Evolutionary conservation across 2,113 vertebrate species (phyloP), one percentile per base, ranked within the genome.

Genomic region (Odocoileus virginianus): DNA sequence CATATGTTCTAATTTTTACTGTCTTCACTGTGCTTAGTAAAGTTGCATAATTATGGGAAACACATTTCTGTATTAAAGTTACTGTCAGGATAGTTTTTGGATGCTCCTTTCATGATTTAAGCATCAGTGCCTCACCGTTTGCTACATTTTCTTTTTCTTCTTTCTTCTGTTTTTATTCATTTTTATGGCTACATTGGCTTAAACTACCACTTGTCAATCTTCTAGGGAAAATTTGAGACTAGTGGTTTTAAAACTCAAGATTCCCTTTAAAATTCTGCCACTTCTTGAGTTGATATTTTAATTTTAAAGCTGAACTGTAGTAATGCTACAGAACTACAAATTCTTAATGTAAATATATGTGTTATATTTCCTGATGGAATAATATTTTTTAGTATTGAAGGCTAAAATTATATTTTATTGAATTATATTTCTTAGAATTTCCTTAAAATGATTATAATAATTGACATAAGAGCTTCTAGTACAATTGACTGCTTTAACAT

Each of bases 331-430:
- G 76, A 96, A 91, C 45, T 87, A 67, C 97, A 76, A 97, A 88
- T 79, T 96, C 50, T 97, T 95, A 86, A 96, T 87, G 85, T 98
- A 91, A 97, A 87, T 95, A 64, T 92, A 89, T 96, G 23, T 79
- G 21, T 74, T 86, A 54, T 1, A 90, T 1, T 89, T 95, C 23
- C 79, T 94, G 76, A 45, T 74, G 84, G 67, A 78, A 45, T 89
- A 55, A 86, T 78, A 19, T 88, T 61, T 95, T 97, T 97, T 90
- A 87, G 19, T 52, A 36, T 95, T 96, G 33, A 96, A 93, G 58
- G 21, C 85, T 91, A 74, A 89, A 91, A 57, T 91, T 94, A 43
- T 97, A 57, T 88, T 96, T 96, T 87, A 23, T 87, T 95, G 47
- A 87, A 33, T 83, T 79, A 55, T 7, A 27, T 95, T 13, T 87